phyloP scores from a whole-genome alignment of 2,888 invertebrate genomes.

The Heliconius ismenius region DNA sequence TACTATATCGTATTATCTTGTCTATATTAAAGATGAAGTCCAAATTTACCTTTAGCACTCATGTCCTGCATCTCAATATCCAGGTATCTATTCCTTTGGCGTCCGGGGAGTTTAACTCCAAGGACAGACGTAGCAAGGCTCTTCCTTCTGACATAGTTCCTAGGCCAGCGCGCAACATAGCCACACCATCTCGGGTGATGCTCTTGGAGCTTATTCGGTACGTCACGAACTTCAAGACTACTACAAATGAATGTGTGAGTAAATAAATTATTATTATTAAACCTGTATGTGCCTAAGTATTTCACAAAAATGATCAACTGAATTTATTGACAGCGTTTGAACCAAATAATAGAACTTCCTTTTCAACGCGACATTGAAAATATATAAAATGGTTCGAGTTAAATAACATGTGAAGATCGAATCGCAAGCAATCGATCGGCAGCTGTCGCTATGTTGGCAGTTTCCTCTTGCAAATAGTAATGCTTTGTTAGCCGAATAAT shows the following conservation, averaged over 20 bases:
- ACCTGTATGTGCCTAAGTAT: neutral
- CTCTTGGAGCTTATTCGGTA: no score
- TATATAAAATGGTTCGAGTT: conserved; percentile 19
- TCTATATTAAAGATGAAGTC: neutral
- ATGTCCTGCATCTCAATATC: no score
- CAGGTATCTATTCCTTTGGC: no score
- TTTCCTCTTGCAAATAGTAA: conserved; percentile 20
- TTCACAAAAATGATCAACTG: neutral
- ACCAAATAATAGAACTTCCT: conserved; percentile 7
- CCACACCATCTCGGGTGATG: no score
- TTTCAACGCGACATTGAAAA: conserved; percentile 17
- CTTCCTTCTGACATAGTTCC: neutral
- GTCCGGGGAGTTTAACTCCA: no score
- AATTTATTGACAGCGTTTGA: neutral
- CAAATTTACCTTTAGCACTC: neutral
- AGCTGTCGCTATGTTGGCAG: conserved; percentile 23
- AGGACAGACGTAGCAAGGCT: no score
- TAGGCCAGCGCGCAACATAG: neutral
- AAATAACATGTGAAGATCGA: conserved; percentile 29
- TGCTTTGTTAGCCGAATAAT: conserved; percentile 20
- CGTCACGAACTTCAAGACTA: no score
- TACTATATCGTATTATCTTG: neutral
- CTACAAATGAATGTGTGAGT: no score
- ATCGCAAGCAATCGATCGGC: conserved; percentile 37
- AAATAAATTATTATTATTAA: neutral